Conservation (phyloP, 2,797 vertebrate species). For the Hemitrygon akajei region DNA sequence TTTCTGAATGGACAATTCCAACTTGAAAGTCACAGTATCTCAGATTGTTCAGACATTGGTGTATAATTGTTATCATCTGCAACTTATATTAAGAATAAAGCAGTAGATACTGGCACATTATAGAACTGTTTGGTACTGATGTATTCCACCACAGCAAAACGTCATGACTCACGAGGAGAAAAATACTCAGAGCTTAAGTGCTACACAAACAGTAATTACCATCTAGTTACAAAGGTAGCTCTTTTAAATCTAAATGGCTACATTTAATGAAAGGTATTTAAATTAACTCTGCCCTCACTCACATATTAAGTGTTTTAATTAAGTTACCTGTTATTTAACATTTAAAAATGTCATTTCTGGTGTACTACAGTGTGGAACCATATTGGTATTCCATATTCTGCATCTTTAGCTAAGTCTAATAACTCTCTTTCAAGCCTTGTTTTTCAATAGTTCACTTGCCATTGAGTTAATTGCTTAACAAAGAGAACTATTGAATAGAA, state of each 20-base stretch:
- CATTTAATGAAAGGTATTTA: conserved; percentile 1
- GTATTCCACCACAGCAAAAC: not conserved
- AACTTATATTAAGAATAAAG: not conserved
- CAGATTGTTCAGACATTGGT: not conserved
- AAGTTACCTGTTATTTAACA: not conserved
- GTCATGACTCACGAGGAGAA: not conserved
- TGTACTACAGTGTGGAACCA: not conserved
- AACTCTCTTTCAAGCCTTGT: not conserved
- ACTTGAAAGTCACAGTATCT: not conserved
- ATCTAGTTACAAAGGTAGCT: not conserved
- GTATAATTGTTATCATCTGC: not conserved
- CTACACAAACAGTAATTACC: not conserved
- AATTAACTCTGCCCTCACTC: not conserved
- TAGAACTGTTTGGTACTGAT: not conserved
- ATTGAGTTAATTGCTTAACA: not conserved
- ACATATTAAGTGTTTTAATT: not conserved
- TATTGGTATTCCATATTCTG: not conserved
- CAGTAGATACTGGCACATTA: not conserved
- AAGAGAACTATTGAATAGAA: not conserved
- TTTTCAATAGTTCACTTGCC: not conserved
- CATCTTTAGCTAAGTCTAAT: not conserved
- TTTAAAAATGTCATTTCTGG: not conserved
- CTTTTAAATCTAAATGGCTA: not conserved
- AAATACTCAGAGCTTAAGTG: not conserved
- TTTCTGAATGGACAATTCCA: not conserved